Evolutionary conservation across 2,888 invertebrate genomes (phyloP).

Genomic region (Campoletis raptor): DNA sequence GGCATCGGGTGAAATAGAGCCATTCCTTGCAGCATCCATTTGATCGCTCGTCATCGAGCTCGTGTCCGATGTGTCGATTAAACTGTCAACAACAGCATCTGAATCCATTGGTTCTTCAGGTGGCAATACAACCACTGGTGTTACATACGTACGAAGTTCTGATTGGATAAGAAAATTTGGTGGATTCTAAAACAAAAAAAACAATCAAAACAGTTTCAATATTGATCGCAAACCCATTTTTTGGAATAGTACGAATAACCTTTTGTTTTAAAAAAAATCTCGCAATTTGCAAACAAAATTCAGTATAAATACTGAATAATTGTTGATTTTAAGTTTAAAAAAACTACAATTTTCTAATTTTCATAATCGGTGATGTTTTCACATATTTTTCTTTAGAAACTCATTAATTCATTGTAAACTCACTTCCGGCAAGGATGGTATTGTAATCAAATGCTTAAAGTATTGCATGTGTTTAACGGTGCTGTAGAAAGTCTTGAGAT

Average conservation of each 20-base stretch:
- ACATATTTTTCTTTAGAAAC: background rate
- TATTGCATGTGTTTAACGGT: slow-evolving; percentile 98
- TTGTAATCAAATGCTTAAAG: slow-evolving; percentile 97
- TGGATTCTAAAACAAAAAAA: slow-evolving; percentile 88
- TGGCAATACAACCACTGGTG: slow-evolving; percentile 96
- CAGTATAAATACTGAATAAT: background rate
- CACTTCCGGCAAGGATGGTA: slow-evolving; percentile 96
- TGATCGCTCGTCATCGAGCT: slow-evolving; percentile 83
- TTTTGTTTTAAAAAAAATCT: background rate
- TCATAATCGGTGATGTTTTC: background rate
- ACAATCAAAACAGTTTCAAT: slow-evolving; percentile 33
- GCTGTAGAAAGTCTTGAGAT: slow-evolving; percentile 96
- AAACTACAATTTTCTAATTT: background rate
- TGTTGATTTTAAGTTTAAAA: background rate
- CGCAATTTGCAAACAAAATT: background rate
- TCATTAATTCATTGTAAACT: slow-evolving; percentile 54
- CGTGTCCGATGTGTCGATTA: slow-evolving; percentile 90
- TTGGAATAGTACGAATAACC: background rate
- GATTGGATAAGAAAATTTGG: slow-evolving; percentile 98
- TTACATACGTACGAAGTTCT: slow-evolving; percentile 96
- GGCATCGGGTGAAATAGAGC: slow-evolving; percentile 85
- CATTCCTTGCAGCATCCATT: slow-evolving; percentile 82
- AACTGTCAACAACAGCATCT: slow-evolving; percentile 87
- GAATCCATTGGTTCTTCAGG: slow-evolving; percentile 88
- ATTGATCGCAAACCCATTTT: background rate